Evolutionary conservation across 1,140 invertebrate genomes (phyloP).

Genomic region (Drosophila sp.): DNA sequence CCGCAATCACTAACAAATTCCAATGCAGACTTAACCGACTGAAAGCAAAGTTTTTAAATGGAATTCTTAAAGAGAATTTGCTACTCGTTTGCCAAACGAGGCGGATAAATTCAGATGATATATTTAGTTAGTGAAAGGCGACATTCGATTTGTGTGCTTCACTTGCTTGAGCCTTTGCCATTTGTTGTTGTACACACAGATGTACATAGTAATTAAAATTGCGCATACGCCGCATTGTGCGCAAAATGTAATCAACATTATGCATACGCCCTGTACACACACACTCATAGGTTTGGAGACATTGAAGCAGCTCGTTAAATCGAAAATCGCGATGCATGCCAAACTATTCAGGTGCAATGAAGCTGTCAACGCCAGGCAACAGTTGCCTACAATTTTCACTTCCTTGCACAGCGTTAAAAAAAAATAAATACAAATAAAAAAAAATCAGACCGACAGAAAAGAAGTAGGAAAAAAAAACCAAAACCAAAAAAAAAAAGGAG

Average conservation of each 20-base stretch:
- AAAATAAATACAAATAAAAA: background rate
- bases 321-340: conserved; percentile 26
- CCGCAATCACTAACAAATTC: background rate
- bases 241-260: conserved; percentile 36
- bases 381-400: conserved; percentile 13
- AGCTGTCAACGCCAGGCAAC: conserved; percentile 43
- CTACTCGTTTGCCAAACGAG: conserved; percentile 6
- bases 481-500: background rate
- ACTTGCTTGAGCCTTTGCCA: conserved; percentile 15
- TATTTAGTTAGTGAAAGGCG: conserved; percentile 6
- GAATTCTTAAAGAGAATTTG: conserved; percentile 3
- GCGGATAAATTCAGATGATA: background rate
- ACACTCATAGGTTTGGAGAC: background rate
- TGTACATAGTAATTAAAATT: conserved; percentile 51
- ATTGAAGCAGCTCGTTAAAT: conserved; percentile 35
- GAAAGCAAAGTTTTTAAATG: background rate
- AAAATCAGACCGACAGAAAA: background rate
- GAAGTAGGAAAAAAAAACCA: conserved; percentile 9
- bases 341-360: conserved; percentile 47
- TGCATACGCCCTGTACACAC: conserved; percentile 1
- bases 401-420: background rate
- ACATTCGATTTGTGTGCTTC: conserved; percentile 1
- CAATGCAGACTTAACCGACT: conserved; percentile 1
- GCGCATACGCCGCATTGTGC: conserved; percentile 32
- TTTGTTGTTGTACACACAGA: conserved; percentile 23